A percentile compares a stretch with the other conserved stretches of the same genome.
Evolutionary conservation across 2,888 invertebrate species (phyloP).

Genomic region (Agonopterix subpropinquella): DNA sequence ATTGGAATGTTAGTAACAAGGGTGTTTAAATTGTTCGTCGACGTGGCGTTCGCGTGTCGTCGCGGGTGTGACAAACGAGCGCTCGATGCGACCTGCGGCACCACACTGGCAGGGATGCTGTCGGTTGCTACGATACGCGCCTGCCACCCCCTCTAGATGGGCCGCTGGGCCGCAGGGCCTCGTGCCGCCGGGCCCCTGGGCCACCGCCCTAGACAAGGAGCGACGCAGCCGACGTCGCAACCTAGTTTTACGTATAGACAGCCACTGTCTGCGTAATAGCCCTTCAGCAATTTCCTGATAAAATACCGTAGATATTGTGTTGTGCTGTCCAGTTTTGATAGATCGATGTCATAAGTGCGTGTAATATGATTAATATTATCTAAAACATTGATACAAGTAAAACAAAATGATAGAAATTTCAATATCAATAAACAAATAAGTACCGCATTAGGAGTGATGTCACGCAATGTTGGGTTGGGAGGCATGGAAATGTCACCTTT

Average conservation of each 20-base stretch:
- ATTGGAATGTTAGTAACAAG: constrained; percentile 8
- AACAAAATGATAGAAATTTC: too few species aligned
- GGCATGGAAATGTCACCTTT: too few species aligned
- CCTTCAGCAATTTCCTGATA: constrained; percentile 69
- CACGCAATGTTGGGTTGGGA: neutral
- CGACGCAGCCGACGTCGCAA: constrained; percentile 66
- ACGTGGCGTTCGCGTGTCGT: constrained; percentile 10
- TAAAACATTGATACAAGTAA: too few species aligned
- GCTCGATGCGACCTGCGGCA: constrained; percentile 38
- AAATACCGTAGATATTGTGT: constrained; percentile 44
- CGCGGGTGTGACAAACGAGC: constrained; percentile 35
- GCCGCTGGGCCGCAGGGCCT: constrained; percentile 29
- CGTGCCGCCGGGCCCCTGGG: constrained; percentile 20
- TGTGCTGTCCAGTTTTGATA: constrained; percentile 2
- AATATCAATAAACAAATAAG: too few species aligned
- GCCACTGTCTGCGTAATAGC: constrained; percentile 65
- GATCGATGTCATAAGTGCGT: constrained; percentile 4
- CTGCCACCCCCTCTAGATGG: constrained; percentile 45
- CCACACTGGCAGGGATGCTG: constrained; percentile 71
- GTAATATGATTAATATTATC: neutral
- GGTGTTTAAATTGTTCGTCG: constrained; percentile 11
- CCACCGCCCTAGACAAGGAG: constrained; percentile 58
- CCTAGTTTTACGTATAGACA: constrained; percentile 67
- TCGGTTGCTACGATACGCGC: constrained; percentile 67
- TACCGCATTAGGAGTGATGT: too few species aligned